phyloP scores from a whole-genome alignment of 2,797 vertebrate genomes.

The Oceanodroma leucorhoa region DNA sequence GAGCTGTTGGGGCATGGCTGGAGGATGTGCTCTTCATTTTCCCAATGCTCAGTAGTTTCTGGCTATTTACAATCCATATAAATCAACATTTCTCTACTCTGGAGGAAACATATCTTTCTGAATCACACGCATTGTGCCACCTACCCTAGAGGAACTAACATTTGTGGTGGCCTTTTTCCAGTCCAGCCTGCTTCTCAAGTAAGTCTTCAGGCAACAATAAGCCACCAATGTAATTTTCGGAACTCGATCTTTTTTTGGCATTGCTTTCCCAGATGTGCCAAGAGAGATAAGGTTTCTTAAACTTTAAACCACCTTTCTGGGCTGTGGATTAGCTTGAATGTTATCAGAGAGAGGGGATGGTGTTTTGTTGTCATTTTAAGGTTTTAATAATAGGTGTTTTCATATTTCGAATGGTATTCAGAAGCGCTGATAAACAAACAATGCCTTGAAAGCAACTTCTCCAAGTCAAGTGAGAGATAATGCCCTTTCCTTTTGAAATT shows the following conservation, averaged over 20 bases:
- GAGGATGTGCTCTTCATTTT: background rate
- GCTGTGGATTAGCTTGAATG: background rate
- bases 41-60: background rate
- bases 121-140: background rate
- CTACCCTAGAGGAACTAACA: background rate
- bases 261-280: background rate
- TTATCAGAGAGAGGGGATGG: background rate
- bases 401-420: background rate
- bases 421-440: background rate
- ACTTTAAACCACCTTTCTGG: background rate
- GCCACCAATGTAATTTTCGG: background rate
- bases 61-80: background rate
- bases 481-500: background rate
- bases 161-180: background rate
- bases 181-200: background rate
- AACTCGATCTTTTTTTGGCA: background rate
- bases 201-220: background rate
- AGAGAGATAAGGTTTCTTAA: background rate
- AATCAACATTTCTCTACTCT: background rate
- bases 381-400: background rate
- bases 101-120: background rate
- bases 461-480: background rate
- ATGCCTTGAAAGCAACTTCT: background rate
- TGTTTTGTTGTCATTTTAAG: background rate
- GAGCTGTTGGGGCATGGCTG: background rate